Percentiles rank a stretch among this genome's conserved stretches.
Conservation (phyloP, 2,888 invertebrate genomes). For the Brenthis ino region DNA sequence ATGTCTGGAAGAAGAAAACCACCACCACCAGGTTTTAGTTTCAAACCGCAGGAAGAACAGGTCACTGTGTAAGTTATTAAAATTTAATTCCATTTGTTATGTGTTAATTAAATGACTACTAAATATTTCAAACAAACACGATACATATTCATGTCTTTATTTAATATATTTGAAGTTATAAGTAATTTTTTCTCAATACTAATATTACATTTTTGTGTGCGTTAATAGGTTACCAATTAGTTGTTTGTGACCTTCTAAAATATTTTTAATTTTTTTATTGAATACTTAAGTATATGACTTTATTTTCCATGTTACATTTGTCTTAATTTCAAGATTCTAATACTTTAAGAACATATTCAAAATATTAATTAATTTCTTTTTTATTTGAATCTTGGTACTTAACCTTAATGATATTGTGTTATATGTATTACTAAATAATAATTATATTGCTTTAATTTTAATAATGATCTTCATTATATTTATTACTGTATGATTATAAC, state of each 20-base stretch:
- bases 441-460: too few relatives aligned
- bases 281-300: too few relatives aligned
- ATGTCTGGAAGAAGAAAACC: slow-evolving; percentile 71
- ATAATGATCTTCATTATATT: too few relatives aligned
- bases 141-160: slow-evolving; percentile 4
- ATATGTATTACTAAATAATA: too few relatives aligned
- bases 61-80: slow-evolving; percentile 64
- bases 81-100: slow-evolving; percentile 4
- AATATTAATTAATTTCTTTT: too few relatives aligned
- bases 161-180: background rate
- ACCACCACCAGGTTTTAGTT: slow-evolving; percentile 62
- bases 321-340: too few relatives aligned
- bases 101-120: slow-evolving; percentile 4
- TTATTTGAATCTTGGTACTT: too few relatives aligned
- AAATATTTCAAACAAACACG: background rate
- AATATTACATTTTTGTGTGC: background rate
- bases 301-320: background rate
- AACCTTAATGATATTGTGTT: too few relatives aligned
- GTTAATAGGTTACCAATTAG: slow-evolving; percentile 12
- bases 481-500: too few relatives aligned
- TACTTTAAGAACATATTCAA: too few relatives aligned
- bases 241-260: slow-evolving; percentile 16
- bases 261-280: slow-evolving; percentile 17
- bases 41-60: slow-evolving; percentile 63
- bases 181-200: background rate